Evolutionary conservation across 2,113 vertebrate genomes (phyloP).

Genomic region (Athene noctua): DNA sequence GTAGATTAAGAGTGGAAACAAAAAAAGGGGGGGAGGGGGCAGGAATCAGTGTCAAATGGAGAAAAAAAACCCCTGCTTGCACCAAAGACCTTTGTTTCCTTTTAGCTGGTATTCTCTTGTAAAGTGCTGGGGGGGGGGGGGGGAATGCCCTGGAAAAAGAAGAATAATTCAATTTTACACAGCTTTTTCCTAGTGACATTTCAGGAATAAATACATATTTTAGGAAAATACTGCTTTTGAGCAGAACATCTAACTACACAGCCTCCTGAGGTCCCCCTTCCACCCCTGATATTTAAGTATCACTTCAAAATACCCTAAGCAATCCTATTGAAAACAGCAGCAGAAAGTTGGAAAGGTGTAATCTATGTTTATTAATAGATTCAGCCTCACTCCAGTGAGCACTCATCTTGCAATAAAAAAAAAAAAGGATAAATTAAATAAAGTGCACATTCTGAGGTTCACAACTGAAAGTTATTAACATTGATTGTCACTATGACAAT

Average conservation of each 20-base stretch:
- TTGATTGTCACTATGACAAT: not conserved
- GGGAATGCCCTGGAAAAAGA: too few relatives aligned
- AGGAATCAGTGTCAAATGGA: not conserved
- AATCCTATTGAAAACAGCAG: not conserved
- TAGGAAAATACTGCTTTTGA: not conserved
- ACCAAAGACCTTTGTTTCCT: not conserved
- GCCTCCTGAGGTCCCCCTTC: not conserved
- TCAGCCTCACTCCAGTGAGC: not conserved
- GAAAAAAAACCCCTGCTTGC: not conserved
- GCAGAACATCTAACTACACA: not conserved
- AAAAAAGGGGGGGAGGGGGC: not conserved
- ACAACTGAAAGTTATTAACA: not conserved
- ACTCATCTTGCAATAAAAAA: not conserved
- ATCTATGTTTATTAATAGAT: not conserved
- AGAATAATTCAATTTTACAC: not conserved
- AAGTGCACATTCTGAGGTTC: not conserved
- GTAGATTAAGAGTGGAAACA: not conserved
- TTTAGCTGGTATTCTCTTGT: not conserved
- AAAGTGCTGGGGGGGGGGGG: too few relatives aligned
- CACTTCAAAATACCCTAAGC: not conserved
- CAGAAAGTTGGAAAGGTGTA: not conserved
- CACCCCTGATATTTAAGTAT: not conserved
- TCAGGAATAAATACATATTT: not conserved
- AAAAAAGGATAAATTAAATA: not conserved
- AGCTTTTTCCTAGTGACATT: not conserved